A percentile compares a stretch with the other conserved stretches of the same genome.
Evolutionary conservation across 1,140 invertebrate genomes (phyloP).

Genomic region (Ostrea denselamellosa): DNA sequence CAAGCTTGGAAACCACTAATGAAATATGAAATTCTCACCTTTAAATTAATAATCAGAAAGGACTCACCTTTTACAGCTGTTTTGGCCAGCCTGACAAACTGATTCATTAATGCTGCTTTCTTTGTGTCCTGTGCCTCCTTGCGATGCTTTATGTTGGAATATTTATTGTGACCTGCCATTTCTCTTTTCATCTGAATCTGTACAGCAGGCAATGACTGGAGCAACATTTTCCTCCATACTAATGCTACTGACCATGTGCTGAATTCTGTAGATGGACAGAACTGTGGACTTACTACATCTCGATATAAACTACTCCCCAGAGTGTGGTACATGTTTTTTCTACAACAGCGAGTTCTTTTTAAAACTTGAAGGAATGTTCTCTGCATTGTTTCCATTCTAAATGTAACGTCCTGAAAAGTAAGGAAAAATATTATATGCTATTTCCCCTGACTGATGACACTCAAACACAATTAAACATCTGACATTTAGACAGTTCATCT

Average conservation of each 20-base stretch:
- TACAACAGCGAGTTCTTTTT: neutral
- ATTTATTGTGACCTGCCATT: conserved; percentile 37
- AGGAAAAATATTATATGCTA: too few relatives aligned
- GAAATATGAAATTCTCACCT: neutral
- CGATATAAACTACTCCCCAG: neutral
- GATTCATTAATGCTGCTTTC: neutral
- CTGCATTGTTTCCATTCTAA: neutral
- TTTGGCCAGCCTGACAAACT: neutral
- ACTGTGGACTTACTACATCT: neutral
- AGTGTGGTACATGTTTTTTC: neutral
- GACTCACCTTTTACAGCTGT: conserved; percentile 10
- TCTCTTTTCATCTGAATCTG: neutral
- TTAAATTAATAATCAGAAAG: neutral
- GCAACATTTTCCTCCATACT: neutral
- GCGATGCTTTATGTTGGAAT: conserved; percentile 29
- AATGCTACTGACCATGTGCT: neutral
- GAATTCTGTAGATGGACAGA: neutral
- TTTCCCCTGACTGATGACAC: too few relatives aligned
- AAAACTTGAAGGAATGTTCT: neutral
- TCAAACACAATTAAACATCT: too few relatives aligned
- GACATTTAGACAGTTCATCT: too few relatives aligned
- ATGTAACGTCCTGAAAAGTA: too few relatives aligned
- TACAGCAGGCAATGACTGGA: neutral
- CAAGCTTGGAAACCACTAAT: neutral
- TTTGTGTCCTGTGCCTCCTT: conserved; percentile 19